phyloP scores from a whole-genome alignment of 2,113 vertebrate species.

The Lamprologus ornatipinnis region DNA sequence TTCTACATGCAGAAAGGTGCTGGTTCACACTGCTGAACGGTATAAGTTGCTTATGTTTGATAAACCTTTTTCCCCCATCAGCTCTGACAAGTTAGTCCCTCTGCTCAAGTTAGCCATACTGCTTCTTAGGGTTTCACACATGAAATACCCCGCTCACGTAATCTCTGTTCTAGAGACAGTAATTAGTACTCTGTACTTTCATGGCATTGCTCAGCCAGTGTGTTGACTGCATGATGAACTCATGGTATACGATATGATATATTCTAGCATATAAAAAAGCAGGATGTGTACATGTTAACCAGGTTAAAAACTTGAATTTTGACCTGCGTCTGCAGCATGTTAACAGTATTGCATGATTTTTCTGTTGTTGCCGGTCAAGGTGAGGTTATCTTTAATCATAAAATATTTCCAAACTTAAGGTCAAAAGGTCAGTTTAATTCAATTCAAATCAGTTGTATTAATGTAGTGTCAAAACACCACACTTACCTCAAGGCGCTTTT shows the following conservation, averaged over 20 bases:
- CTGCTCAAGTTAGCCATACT: neutral
- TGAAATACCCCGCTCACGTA: neutral
- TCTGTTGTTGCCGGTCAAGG: neutral
- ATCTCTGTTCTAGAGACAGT: neutral
- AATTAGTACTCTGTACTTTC: neutral
- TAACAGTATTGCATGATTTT: neutral
- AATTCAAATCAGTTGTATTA: neutral
- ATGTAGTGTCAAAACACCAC: neutral
- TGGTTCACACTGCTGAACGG: neutral
- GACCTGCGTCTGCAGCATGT: neutral
- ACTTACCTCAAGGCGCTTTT: neutral
- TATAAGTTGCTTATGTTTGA: neutral
- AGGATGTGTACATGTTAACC: neutral
- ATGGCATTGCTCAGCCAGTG: neutral
- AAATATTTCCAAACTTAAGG: neutral
- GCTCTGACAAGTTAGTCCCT: neutral
- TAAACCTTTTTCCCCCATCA: neutral
- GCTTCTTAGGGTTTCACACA: neutral
- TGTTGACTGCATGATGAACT: neutral
- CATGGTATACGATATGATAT: neutral
- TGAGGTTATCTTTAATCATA: neutral
- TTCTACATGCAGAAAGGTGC: neutral
- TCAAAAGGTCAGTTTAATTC: neutral
- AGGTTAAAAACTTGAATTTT: neutral
- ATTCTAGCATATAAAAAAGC: neutral